These are phyloP conservation scores for Periparus ater DNA, from an alignment of 2,797 vertebrate genomes.

Conservation along the genomic window DNA sequence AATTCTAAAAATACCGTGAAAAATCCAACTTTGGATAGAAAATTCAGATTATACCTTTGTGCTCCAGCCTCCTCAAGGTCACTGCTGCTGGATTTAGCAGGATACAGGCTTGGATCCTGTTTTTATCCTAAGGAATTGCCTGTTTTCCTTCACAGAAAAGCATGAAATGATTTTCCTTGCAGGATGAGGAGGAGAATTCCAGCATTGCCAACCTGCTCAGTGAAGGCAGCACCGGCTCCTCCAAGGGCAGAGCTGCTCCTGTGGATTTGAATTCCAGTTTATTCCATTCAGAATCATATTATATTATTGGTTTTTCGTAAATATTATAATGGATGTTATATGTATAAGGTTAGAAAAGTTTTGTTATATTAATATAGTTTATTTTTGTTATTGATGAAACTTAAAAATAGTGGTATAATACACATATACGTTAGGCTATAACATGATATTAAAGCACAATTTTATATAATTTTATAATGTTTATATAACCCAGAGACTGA, in stretches of 20 bases:
- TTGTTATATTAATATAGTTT: no score
- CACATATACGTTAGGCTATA: no score
- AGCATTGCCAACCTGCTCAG: not conserved
- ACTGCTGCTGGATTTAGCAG: not conserved
- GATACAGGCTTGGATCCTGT: no score
- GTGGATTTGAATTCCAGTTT: not conserved
- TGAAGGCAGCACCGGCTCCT: not conserved
- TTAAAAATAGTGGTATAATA: no score
- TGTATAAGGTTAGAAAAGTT: no score
- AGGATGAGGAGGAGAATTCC: not conserved
- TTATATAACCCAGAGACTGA: no score
- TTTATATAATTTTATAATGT: no score
- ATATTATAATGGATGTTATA: no score
- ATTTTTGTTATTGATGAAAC: no score
- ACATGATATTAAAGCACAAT: no score
- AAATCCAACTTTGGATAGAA: not conserved
- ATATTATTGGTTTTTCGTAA: no score
- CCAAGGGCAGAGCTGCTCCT: not conserved
- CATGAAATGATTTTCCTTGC: not conserved
- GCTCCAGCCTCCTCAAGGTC: not conserved
- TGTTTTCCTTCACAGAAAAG: not conserved
- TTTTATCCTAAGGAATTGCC: not conserved
- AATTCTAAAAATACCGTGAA: not conserved
- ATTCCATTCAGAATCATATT: no score
- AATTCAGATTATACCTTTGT: fast-evolving